Percentiles rank a stretch among this genome's conserved stretches.
These are phyloP conservation scores for Microchirus variegatus DNA, from an alignment of 2,797 vertebrate genomes.

Conservation along the genomic window DNA sequence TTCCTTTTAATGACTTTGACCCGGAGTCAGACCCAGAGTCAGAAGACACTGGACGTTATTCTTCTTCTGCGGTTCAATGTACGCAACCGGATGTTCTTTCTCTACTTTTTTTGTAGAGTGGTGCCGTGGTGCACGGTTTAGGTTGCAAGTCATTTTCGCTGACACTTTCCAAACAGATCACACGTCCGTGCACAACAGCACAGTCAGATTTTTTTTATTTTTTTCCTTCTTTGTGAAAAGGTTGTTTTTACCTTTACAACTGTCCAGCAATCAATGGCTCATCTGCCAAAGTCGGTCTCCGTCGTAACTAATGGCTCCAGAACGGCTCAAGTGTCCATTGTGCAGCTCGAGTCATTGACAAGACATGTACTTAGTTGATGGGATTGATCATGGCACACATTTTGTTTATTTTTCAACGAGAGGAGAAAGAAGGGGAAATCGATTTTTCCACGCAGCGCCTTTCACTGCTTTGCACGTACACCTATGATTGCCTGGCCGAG, in stretches of 20 bases:
- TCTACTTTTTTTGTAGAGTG: too few species aligned
- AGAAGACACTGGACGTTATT: too few species aligned
- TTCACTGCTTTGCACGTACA: conserved; percentile 61
- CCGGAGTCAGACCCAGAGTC: too few species aligned
- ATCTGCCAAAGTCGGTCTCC: conserved; percentile 71
- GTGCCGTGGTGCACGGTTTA: too few species aligned
- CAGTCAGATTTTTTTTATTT: conserved; percentile 47
- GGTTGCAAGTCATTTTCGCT: conserved; percentile 46
- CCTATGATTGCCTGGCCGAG: conserved; percentile 68
- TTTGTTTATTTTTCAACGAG: conserved; percentile 69
- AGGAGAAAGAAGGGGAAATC: conserved; percentile 72
- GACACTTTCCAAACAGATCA: conserved; percentile 44
- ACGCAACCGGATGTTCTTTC: too few species aligned
- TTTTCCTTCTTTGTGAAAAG: conserved; percentile 63
- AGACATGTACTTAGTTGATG: conserved; percentile 79
- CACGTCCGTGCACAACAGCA: conserved; percentile 30
- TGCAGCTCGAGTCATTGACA: conserved; percentile 80
- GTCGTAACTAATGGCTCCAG: conserved; percentile 77
- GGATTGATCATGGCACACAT: conserved; percentile 83
- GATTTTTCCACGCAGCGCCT: conserved; percentile 74
- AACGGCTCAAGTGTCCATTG: conserved; percentile 74
- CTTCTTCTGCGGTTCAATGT: too few species aligned
- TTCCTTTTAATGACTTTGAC: too few species aligned
- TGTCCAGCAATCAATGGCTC: conserved; percentile 76
- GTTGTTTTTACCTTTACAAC: conserved; percentile 77